Base-by-base conservation (phyloP, 2,888 invertebrate species). In the Ametastegia equiseti region DNA sequence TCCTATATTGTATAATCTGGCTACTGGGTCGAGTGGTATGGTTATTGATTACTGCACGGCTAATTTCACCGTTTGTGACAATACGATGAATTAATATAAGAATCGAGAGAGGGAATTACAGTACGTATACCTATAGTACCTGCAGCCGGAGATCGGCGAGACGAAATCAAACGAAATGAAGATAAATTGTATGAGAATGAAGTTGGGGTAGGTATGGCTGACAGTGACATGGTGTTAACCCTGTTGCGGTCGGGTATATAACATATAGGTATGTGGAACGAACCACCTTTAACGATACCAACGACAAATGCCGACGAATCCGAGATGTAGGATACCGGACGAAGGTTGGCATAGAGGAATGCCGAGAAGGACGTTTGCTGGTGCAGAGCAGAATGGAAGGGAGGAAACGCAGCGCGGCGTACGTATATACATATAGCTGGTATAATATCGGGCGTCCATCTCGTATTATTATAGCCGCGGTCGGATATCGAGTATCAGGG, bases 211-310 rank as follows among this genome's bases (percentile, higher is more conserved):
- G 42, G 11, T 3, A 9, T 30, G 30, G 47, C 30, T 71, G 23
- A 15, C n/a, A 67, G 30, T 13, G 15, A 15, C 15, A 30, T 42
- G n/a, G 71, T 47, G 71, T 71, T 71, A 47, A 71, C 47, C 71
- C 71, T 69, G 69, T 45, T 23, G 60, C 23, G 6, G 4, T 60
- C 23, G 11, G 27, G 11, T 13, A 60, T 60, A 60, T n/a, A n/a
- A n/a, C n/a, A n/a, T 27, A 3, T 60, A 30, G 23, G 7, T 15
- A 23, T 5, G 4, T 60, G 13, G 30, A 30, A 60, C 9, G 13
- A 87, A 88, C 87, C 86, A 73, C 80, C 71, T 39, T 3, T 11
- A 23, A 67, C 42, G 78, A 30, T 80, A 80, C 27, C 42, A 82
- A 77, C 69, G 67, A 54, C 67, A 54, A 54, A 54, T 23, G 23